Conservation (phyloP, 2,888 invertebrate species). For the Hedychridium roseum region DNA sequence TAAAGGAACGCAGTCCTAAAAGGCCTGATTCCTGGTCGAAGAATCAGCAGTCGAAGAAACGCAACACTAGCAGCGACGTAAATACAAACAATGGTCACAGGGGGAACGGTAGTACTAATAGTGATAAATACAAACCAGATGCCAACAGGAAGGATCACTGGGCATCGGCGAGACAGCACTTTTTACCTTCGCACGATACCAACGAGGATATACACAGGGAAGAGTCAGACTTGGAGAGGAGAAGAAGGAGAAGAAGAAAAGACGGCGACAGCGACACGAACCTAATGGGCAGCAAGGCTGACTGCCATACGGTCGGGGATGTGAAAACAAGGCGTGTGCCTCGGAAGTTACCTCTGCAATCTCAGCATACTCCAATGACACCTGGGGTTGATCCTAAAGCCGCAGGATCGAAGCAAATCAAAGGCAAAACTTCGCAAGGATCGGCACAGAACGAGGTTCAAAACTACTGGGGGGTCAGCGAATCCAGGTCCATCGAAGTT, state of each 20-base stretch:
- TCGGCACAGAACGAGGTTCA: constrained; percentile 47
- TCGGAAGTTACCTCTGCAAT: constrained; percentile 54
- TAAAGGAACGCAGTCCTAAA: constrained; percentile 56
- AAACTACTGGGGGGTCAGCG: constrained; percentile 38
- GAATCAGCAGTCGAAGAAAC: constrained; percentile 52
- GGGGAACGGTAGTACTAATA: constrained; percentile 44
- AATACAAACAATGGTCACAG: constrained; percentile 45
- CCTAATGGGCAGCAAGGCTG: constrained; percentile 31
- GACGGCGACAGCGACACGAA: constrained; percentile 40
- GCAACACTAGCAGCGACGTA: constrained; percentile 47
- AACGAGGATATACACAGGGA: constrained; percentile 44
- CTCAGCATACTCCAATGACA: constrained; percentile 40
- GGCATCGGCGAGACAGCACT: constrained; percentile 59
- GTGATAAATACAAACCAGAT: constrained; percentile 47
- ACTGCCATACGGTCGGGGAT: constrained; percentile 27
- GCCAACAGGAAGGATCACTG: constrained; percentile 57
- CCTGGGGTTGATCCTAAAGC: constrained; percentile 23
- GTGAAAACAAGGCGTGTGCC: constrained; percentile 47
- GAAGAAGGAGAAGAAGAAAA: constrained; percentile 46
- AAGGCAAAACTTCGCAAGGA: constrained; percentile 34
- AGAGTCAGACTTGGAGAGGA: constrained; percentile 44
- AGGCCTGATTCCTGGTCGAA: constrained; percentile 53
- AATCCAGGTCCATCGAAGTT: constrained; percentile 37
- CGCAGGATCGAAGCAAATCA: constrained; percentile 33
- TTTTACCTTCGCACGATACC: constrained; percentile 47